Evolutionary conservation across 2,797 vertebrate species (phyloP), one percentile per base, ranked within the genome.

Genomic region (Argya squamiceps): DNA sequence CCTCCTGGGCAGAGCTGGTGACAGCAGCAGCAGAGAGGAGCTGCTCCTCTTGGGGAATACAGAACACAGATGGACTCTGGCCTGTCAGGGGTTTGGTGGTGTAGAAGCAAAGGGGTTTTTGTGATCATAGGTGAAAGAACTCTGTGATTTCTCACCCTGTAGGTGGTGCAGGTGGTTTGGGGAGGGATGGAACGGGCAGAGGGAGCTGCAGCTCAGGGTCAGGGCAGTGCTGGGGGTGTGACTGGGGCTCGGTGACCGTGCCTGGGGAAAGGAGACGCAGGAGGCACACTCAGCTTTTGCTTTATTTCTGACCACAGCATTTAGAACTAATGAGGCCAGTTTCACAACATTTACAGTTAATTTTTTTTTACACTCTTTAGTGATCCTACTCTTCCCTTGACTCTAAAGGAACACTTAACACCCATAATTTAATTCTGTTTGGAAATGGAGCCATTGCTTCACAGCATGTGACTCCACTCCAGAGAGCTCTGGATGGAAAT

Each of bases 401-500:
- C 27, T 77, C 7, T 0, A 23, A 78, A 56, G 67, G 68, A 87
- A 26, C 41, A 1, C 53, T 82, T 59, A n/a, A 30, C 67, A 29
- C 23, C 36, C n/a, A 1, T 74, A 23, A 59, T 73, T 68, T 69
- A 39, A 17, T 80, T 58, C 62, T 39, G 2, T 58, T 85, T 85
- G 44, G 53, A 92, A 85, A 56, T 10, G 2, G 37, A 67, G 85
- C 64, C 0, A 2, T 82, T 58, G 43, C 68, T 78, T 74, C 32
- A 1, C 81, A 88, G 91, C 64, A 1, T 34, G 64, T 19, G 21
- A 26, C 64, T 87, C 23, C 21, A 0, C 67, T 82, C 1, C 52
- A 9, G 30, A 17, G 67, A 84, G 91, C 91, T 85, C 64, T 44
- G 95, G 62, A 36, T 94, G 89, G 81, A 65, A 37, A 76, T 89